A percentile compares a stretch with the other conserved stretches of the same genome.
Conservation (phyloP, 2,888 invertebrate species). For the Drosophila ochracea region DNA sequence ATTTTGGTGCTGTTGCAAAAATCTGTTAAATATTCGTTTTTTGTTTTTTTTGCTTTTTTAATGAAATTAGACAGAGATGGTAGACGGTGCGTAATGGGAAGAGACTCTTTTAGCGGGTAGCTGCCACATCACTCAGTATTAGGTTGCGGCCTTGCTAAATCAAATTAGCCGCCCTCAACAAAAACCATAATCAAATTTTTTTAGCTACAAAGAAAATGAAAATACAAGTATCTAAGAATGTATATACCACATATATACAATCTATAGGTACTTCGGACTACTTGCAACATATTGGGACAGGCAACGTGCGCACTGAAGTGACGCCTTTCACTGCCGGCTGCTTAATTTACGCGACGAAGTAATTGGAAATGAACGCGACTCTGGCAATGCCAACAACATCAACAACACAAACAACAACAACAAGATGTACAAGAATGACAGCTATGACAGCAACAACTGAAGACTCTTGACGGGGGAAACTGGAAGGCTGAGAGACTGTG, state of each 20-base stretch:
- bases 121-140: constrained; percentile 73
- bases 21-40: constrained; percentile 64
- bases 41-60: constrained; percentile 49
- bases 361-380: constrained; percentile 65
- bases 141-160: constrained; percentile 64
- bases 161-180: constrained; percentile 73
- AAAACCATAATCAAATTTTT: constrained; percentile 78
- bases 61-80: constrained; percentile 66
- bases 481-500: constrained; percentile 13
- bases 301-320: constrained; percentile 44
- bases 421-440: constrained; percentile 43
- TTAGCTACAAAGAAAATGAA: constrained; percentile 65
- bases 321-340: constrained; percentile 54
- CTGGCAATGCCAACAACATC: constrained; percentile 34
- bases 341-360: constrained; percentile 74
- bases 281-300: constrained; percentile 13
- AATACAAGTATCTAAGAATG: constrained; percentile 45
- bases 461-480: constrained; percentile 5
- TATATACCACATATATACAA: constrained; percentile 14
- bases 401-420: constrained; percentile 8
- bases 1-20: constrained; percentile 53
- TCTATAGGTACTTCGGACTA: constrained; percentile 15
- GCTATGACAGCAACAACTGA: constrained; percentile 39
- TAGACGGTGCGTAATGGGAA: constrained; percentile 1
- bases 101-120: constrained; percentile 18